Evolutionary conservation across 2,797 vertebrate genomes (phyloP).

Genomic region (Falco naumanni): DNA sequence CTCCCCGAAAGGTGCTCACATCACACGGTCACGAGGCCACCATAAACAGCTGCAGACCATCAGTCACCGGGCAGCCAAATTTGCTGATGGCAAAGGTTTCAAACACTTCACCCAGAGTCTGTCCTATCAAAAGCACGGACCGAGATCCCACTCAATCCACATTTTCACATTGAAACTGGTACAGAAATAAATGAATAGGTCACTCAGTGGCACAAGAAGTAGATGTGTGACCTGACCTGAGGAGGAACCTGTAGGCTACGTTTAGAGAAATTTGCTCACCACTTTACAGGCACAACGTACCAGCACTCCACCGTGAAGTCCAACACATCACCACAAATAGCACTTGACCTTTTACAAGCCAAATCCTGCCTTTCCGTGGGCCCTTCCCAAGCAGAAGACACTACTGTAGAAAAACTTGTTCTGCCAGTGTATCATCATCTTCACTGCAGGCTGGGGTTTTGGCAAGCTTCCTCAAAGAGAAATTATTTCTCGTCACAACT

Average conservation of each 20-base stretch:
- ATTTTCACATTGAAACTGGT: neutral
- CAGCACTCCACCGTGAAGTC: neutral
- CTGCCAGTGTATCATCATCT: neutral
- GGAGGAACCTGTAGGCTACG: neutral
- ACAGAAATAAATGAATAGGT: neutral
- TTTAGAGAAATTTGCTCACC: neutral
- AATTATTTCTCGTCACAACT: neutral
- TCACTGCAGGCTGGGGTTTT: neutral
- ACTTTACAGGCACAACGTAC: neutral
- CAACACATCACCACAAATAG: neutral
- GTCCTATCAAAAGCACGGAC: rapidly evolving
- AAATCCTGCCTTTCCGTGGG: neutral
- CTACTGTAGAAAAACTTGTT: neutral
- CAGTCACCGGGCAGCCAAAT: neutral
- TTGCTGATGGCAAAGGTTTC: neutral
- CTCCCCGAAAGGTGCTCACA: neutral
- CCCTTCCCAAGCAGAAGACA: neutral
- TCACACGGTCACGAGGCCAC: neutral
- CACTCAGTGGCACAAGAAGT: neutral
- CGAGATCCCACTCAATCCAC: rapidly evolving
- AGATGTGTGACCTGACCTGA: neutral
- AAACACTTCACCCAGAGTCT: neutral
- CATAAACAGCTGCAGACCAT: neutral
- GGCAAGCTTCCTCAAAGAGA: neutral
- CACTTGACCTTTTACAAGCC: neutral